A percentile compares a stretch with the other conserved stretches of the same genome.
Conservation (phyloP, 1,140 invertebrate genomes). For the Aporrectodea caliginosa region DNA sequence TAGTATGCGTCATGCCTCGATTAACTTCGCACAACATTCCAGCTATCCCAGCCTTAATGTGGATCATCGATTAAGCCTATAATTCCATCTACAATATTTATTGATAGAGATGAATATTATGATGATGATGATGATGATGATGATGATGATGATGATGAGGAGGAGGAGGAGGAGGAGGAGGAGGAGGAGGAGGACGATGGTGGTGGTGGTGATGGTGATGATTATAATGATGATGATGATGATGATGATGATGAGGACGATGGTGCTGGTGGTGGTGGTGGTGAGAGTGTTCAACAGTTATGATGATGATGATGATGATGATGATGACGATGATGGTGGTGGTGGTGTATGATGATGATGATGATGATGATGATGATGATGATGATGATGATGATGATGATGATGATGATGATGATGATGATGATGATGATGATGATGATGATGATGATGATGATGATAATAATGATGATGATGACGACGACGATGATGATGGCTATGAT, state of each 20-base stretch:
- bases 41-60: too few relatives aligned
- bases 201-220: not conserved
- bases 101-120: too few relatives aligned
- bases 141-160: too few relatives aligned
- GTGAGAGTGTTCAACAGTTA: not conserved
- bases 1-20: too few relatives aligned
- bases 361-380: not conserved
- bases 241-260: not conserved
- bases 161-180: too few relatives aligned
- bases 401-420: conserved; percentile 2
- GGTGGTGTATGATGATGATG: not conserved
- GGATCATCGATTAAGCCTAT: too few relatives aligned
- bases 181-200: not conserved
- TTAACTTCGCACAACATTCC: too few relatives aligned
- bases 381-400: not conserved
- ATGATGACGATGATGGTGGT: not conserved
- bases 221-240: not conserved
- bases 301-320: conserved; percentile 2
- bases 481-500: not conserved
- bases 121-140: too few relatives aligned
- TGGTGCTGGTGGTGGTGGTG: not conserved
- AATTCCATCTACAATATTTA: too few relatives aligned
- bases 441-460: not conserved
- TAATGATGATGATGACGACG: not conserved
- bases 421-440: conserved; percentile 3